Evolutionary conservation across 2,888 invertebrate species (phyloP).

Genomic region (Sesia apiformis): DNA sequence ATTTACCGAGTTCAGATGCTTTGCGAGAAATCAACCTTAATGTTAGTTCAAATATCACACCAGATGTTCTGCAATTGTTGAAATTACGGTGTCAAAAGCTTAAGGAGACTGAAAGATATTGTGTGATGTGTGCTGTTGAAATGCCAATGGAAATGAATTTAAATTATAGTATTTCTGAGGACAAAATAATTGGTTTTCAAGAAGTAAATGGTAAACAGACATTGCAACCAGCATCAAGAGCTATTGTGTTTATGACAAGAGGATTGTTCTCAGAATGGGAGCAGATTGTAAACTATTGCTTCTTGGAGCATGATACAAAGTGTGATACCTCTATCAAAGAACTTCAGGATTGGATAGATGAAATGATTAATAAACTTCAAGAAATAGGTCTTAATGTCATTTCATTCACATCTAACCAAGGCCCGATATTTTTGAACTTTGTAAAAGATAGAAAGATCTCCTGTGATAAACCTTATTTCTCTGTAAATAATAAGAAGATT

Average conservation of each 20-base stretch:
- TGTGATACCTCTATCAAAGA: too few relatives aligned
- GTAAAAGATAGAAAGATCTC: too few relatives aligned
- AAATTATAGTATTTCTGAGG: slow-evolving; percentile 5
- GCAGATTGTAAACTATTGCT: slow-evolving; percentile 5
- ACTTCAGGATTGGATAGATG: too few relatives aligned
- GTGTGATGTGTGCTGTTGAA: slow-evolving; percentile 2
- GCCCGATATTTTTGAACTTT: too few relatives aligned
- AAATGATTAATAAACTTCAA: too few relatives aligned
- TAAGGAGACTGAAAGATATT: not conserved
- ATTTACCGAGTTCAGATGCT: too few relatives aligned
- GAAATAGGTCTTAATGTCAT: too few relatives aligned
- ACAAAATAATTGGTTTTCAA: slow-evolving; percentile 8
- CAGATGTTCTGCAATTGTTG: not conserved
- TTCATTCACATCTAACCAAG: too few relatives aligned
- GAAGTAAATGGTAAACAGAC: slow-evolving; percentile 4
- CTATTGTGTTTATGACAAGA: slow-evolving; percentile 4
- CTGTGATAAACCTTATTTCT: too few relatives aligned
- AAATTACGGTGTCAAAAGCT: not conserved
- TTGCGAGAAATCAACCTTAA: too few relatives aligned
- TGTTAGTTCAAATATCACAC: too few relatives aligned
- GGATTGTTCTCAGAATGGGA: slow-evolving; percentile 5
- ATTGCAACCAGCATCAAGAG: slow-evolving; percentile 2
- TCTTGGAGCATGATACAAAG: not conserved
- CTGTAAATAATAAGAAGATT: too few relatives aligned
- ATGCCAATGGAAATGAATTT: slow-evolving; percentile 5